Conservation (phyloP, 2,888 invertebrate species). For the Lepidochrysops patricia region DNA sequence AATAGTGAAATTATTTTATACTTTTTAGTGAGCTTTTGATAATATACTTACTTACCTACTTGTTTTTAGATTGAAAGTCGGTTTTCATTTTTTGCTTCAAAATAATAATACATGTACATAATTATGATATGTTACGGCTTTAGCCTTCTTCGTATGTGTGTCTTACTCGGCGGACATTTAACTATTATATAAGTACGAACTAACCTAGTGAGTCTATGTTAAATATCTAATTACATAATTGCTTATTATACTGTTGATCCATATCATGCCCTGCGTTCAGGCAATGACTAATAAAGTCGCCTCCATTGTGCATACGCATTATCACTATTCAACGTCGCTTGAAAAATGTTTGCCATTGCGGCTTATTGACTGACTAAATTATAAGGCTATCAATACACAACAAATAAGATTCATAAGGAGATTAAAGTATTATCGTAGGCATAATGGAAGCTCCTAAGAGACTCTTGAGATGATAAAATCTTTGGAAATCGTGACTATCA, state of each 20-base stretch:
- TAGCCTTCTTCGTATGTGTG: too few relatives aligned
- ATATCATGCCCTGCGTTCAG: not conserved
- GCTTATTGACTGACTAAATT: not conserved
- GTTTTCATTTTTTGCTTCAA: too few relatives aligned
- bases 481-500: not conserved
- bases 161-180: too few relatives aligned
- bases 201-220: not conserved
- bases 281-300: not conserved
- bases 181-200: too few relatives aligned
- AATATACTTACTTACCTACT: too few relatives aligned
- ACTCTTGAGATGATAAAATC: not conserved
- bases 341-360: not conserved
- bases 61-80: too few relatives aligned
- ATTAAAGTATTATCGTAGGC: not conserved
- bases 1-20: too few relatives aligned
- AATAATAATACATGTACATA: too few relatives aligned
- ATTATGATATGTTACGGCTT: too few relatives aligned
- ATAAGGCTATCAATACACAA: too few relatives aligned
- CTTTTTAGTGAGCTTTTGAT: too few relatives aligned
- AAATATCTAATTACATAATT: not conserved
- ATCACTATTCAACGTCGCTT: not conserved
- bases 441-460: not conserved
- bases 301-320: not conserved
- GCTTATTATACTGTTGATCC: not conserved
- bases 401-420: too few relatives aligned